Evolutionary conservation across 2,888 invertebrate genomes (phyloP), one percentile per base, ranked within the genome.

Genomic region (Crocallis elinguaria): DNA sequence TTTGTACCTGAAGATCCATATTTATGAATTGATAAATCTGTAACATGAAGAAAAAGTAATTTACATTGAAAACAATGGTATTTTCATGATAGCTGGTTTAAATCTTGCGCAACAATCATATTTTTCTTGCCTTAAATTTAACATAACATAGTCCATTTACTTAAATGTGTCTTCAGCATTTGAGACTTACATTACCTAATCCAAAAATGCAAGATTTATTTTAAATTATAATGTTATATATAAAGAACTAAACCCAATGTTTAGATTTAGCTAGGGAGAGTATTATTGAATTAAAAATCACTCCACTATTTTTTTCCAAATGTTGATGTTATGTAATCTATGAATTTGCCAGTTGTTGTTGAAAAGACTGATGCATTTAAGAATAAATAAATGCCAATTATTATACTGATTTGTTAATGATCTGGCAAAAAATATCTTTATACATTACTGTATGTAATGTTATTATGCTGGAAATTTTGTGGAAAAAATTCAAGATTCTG

Each of bases 291-390:
- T 60, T 42, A 62, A 53, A 11, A 53, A 11, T 16, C 19, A 38
- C 38, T 58, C 38, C 39, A 65, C 49, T 54, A 39, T 35, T 49
- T 17, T 52, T 50, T 54, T 39, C 38, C 42, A 51, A 63, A 61
- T 60, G n/a, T n/a, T n/a, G n/a, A 60, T 57, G 58, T 55, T 64
- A 56, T 55, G 49, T 39, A 59, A 56, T 49, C 39, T 59, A 62
- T 60, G 52, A 64, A 52, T 62, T 61, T 61, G 8, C 43, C 33
- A 43, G 50, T 62, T 57, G 48, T 70, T 69, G 44, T 69, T 69
- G 73, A 70, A 61, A 84, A 85, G 86, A 86, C 84, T 87, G 86
- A 86, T 81, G 82, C 79, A 85, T 85, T 82, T 85, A 81, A 72
- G 71, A 68, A 67, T 64, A 62, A 70, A 54, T 44, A 54, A 23